Evolutionary conservation across 1,140 invertebrate species (phyloP), one percentile per base, ranked within the genome.

Genomic region (Coptotermes formosanus): DNA sequence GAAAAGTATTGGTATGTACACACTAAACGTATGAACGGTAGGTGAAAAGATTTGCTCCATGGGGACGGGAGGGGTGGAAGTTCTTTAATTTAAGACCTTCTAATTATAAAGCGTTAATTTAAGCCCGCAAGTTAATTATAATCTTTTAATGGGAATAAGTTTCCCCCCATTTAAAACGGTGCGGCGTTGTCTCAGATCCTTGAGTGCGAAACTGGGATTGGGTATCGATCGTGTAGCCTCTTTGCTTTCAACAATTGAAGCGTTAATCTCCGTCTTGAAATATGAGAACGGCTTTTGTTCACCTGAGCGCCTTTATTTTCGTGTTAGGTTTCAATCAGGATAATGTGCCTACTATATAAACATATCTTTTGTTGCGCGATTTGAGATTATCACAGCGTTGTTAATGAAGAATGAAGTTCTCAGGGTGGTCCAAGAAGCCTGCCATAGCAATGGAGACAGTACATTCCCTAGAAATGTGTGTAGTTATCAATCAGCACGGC

Each of bases 61-160:
- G n/a, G 19, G 14, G 52, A 38, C 38, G 52, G 14, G 64, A 75
- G 1, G 59, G 59, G 59, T 19, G 38, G 38, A 9, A 55, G 25
- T 75, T 75, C 9, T 75, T 30, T 75, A 75, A 75, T 75, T n/a
- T 75, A 75, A 75, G 64, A 14, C 25, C n/a, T 64, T 64, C 64
- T 75, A 75, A 75, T 75, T 75, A 75, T 75, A 75, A 75, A 30
- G 25, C 64, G 25, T 75, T 75, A 75, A 75, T 75, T 75, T 75
- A 75, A 75, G 14, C 25, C 9, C 64, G 6, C 6, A 30, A 75
- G 64, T 30, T 75, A 75, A 75, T 75, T 75, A 75, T 30, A 75
- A 30, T 30, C 25, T 75, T 75, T 75, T 75, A 75, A 75, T 75
- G 30, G 25, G n/a, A 75, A 75, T 75, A 75, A 25, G 7, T 75